Percentiles rank a stretch among this genome's conserved stretches.
Evolutionary conservation across 92 coral and sea anemone species (phyloP).

Genomic region (Montipora capitata): DNA sequence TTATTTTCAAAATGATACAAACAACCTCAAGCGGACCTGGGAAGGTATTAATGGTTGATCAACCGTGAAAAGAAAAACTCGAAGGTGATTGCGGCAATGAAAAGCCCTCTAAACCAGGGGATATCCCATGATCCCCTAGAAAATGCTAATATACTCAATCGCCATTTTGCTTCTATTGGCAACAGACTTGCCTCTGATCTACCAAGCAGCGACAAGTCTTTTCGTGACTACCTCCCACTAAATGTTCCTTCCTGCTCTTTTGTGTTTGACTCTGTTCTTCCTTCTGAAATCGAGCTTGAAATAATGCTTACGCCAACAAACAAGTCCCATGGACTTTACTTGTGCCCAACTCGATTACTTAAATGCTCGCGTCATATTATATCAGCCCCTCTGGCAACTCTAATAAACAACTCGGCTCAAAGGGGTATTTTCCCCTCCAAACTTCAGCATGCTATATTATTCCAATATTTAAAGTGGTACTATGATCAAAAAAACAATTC

Average conservation of each 20-base stretch:
- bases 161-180: background rate
- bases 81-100: slow-evolving; percentile 13
- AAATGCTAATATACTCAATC: background rate
- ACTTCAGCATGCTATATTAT: slow-evolving; percentile 64
- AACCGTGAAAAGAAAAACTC: background rate
- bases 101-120: background rate
- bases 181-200: no score
- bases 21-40: background rate
- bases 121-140: background rate
- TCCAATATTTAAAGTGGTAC: slow-evolving; percentile 20
- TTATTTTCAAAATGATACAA: background rate
- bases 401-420: slow-evolving; percentile 57
- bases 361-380: slow-evolving; percentile 55
- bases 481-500: no score
- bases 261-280: slow-evolving; percentile 8
- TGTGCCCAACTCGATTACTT: slow-evolving; percentile 47
- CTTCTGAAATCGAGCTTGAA: slow-evolving; percentile 45
- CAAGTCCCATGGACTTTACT: slow-evolving; percentile 64
- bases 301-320: slow-evolving; percentile 45
- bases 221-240: no score
- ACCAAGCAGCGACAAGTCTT: background rate
- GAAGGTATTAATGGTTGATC: background rate
- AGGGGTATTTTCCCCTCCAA: slow-evolving; percentile 58
- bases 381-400: slow-evolving; percentile 36
- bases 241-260: no score